phyloP scores from a whole-genome alignment of 2,888 invertebrate species.

The Cepaea hortensis region DNA sequence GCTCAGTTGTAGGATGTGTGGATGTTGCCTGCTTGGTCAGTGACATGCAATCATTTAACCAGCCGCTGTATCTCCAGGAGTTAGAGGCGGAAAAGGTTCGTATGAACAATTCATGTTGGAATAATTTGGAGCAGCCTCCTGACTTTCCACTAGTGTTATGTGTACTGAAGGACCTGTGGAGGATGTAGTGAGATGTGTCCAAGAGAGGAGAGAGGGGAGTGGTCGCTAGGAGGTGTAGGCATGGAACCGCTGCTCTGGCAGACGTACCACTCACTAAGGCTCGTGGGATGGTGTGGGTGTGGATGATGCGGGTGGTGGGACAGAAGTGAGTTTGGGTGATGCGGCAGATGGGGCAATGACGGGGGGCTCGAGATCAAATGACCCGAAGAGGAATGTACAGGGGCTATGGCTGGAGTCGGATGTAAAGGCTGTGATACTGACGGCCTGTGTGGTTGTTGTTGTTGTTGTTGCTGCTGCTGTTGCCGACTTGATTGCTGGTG shows the following conservation, averaged over 20 bases:
- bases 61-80: too few species aligned
- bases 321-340: conserved; percentile 48
- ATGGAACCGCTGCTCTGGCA: conserved; percentile 82
- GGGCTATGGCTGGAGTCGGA: conserved; percentile 40
- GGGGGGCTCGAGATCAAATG: conserved; percentile 27
- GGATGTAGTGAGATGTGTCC: conserved; percentile 70
- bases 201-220: conserved; percentile 78
- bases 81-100: not conserved
- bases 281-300: conserved; percentile 70
- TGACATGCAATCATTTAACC: too few species aligned
- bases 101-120: not conserved
- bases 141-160: conserved; percentile 47
- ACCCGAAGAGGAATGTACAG: conserved; percentile 44
- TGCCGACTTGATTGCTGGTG: conserved; percentile 6
- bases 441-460: conserved; percentile 8
- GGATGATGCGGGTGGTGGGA: conserved; percentile 48
- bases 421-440: conserved; percentile 27
- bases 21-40: too few species aligned
- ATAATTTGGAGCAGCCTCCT: not conserved
- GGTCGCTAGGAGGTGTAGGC: conserved; percentile 83
- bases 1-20: too few species aligned
- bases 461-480: conserved; percentile 14
- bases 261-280: conserved; percentile 87
- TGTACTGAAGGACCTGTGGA: conserved; percentile 69
- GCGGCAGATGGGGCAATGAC: conserved; percentile 24